Base-by-base conservation (phyloP, 1,140 invertebrate genomes). In the Chelonus insularis region DNA sequence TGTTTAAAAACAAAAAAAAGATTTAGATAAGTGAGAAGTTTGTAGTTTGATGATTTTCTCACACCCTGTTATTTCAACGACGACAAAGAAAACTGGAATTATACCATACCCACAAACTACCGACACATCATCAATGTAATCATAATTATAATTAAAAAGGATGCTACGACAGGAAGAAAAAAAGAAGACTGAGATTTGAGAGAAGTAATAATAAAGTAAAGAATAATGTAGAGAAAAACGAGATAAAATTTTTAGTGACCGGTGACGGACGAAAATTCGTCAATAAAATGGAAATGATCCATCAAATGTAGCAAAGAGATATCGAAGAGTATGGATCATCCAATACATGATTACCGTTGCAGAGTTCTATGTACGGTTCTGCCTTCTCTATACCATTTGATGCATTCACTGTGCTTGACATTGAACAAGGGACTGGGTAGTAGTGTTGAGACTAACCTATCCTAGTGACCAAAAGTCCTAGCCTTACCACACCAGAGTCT, bases 241-340 rank as follows among this genome's bases (percentile, higher is more conserved):
- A 48, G 45, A 48, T 48, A 9, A 48, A 48, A 48, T 48, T 48
- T n/a, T 7, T 20, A 7, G 45, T n/a, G n/a, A 12, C 9, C 18
- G 41, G 14, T 12, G 18, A 25, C 21, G 11, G 4, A 7, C 11
- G 18, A 48, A 51, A 29, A 48, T 48, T 9, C 29, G 20, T 51
- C 29, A 51, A 51, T 51, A 32, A 51, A 34, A 51, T 51, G 48
- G 48, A 34, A 51, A 51, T 36, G 25, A 34, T 51, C 14, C 48
- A 9, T 34, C 48, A 51, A 34, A 34, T 34, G 14, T 12, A 20
- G 18, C 43, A 6, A 12, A 29, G 37, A 2, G 37, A 39, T n/a
- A 39, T 5, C 37, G 25, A 29, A 7, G 25, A 29, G 25, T 3
- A 7, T 29, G 11, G 5, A 12, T 43, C 12, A 11, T 37, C 36